Base-by-base conservation (phyloP, 2,797 vertebrate genomes). In the Phoeniculus purpureus region DNA sequence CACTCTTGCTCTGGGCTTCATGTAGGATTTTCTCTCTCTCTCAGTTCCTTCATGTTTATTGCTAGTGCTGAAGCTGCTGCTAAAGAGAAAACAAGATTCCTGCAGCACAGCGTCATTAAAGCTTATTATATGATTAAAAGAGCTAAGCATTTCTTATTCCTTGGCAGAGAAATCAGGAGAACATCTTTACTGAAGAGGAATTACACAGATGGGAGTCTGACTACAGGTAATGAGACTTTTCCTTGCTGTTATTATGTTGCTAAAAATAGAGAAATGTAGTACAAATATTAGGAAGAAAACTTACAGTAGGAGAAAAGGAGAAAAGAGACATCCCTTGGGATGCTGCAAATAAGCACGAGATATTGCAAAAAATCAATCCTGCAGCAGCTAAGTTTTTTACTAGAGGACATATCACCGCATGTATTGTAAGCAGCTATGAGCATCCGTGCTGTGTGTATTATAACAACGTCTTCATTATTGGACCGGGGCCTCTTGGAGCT, bases 381-480 rank as follows among this genome's bases (percentile, higher is more conserved):
- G 11, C 54, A 64, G 61, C 27, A 86, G 64, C 51, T 71, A 86
- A 86, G 77, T 9, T 74, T 83, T 81, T 89, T 62, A 74, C 78
- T 74, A 55, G 26, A 75, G 37, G 84, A 76, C 72, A 40, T 66
- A 82, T 15, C 48, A 77, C 34, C 73, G 23, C 1, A 3, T 45
- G 40, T 78, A 58, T 48, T 72, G 81, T 65, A 90, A 92, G 77
- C n/a, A 90, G 54, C 51, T 92, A 81, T 82, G 62, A 90, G 87
- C 59, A 84, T 93, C 90, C 90, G 80, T 74, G 78, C 61, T 88
- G 43, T 58, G 55, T 93, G 93, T 94, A 77, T 73, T 78, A 45
- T 78, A 91, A 92, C 71, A 92, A 81, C 83, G 82, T 81, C 85
- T 88, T 92, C 67, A 84, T 92, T 93, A 91, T 79, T 91, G 71